Conservation (phyloP, 2,113 vertebrate species). For the Rissa tridactyla region DNA sequence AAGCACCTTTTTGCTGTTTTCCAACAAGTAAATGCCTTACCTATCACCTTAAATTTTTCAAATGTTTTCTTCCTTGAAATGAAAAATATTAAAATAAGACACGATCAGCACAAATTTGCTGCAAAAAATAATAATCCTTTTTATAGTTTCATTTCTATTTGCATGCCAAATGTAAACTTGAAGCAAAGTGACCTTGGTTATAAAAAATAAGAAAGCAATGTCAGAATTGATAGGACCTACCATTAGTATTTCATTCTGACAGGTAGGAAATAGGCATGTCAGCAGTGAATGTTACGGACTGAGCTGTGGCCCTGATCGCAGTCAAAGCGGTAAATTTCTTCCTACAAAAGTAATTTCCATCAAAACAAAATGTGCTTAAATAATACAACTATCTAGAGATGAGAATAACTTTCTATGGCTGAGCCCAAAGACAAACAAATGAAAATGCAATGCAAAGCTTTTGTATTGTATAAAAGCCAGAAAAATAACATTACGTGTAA, state of each 20-base stretch:
- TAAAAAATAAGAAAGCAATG: conserved; percentile 71
- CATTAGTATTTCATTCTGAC: conserved; percentile 79
- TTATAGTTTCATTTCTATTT: conserved; percentile 61
- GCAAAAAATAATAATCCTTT: conserved; percentile 19
- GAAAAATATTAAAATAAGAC: conserved; percentile 40
- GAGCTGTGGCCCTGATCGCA: conserved; percentile 65
- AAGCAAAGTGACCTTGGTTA: conserved; percentile 75
- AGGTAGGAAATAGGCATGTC: conserved; percentile 74
- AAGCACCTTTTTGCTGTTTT: conserved; percentile 10
- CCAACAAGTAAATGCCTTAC: conserved; percentile 38
- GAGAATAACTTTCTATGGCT: conserved; percentile 28
- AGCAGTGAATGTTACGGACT: conserved; percentile 63
- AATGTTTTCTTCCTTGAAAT: neutral
- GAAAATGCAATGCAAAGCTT: conserved; percentile 14
- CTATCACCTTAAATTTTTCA: conserved; percentile 34
- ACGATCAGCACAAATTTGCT: neutral
- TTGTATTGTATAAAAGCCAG: neutral
- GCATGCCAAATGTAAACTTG: conserved; percentile 70
- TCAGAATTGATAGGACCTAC: conserved; percentile 70
- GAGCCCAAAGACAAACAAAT: conserved; percentile 48
- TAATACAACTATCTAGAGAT: conserved; percentile 51
- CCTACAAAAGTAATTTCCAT: conserved; percentile 70
- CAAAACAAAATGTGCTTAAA: conserved; percentile 69
- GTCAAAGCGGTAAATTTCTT: conserved; percentile 67
- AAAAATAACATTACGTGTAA: neutral